Percentiles rank a stretch among this genome's conserved stretches.
These are phyloP conservation scores for Drosophila siamana DNA, from an alignment of 2,888 invertebrate species.

Conservation along the genomic window DNA sequence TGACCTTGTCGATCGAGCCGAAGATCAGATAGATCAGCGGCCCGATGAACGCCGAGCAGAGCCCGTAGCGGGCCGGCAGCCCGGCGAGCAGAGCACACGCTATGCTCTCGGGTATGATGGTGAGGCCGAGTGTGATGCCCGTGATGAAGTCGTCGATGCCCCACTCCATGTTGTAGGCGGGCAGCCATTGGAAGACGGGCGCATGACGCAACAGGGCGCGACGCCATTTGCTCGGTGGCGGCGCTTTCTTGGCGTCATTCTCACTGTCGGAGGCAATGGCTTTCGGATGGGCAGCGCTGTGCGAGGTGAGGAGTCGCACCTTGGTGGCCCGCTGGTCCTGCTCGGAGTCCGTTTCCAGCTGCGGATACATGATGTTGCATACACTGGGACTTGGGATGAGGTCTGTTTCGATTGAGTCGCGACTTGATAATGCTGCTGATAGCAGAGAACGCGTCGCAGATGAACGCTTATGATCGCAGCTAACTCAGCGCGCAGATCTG, in stretches of 20 bases:
- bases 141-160: constrained; percentile 93
- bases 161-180: constrained; percentile 78
- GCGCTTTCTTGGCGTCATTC: constrained; percentile 23
- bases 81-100: constrained; percentile 96
- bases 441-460: constrained; percentile 25
- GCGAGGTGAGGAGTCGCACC: constrained; percentile 43
- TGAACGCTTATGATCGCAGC: constrained; percentile 30
- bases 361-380: constrained; percentile 64
- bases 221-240: constrained; percentile 51
- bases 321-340: constrained; percentile 54
- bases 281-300: constrained; percentile 12
- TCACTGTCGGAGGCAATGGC: background rate
- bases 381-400: constrained; percentile 14
- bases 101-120: constrained; percentile 96
- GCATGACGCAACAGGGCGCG: constrained; percentile 59
- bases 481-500: constrained; percentile 34
- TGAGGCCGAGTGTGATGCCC: constrained; percentile 95
- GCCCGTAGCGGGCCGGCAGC: constrained; percentile 94
- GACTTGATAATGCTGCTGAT: constrained; percentile 54
- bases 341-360: constrained; percentile 50
- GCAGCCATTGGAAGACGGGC: constrained; percentile 83
- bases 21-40: constrained; percentile 94
- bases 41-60: constrained; percentile 96
- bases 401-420: constrained; percentile 48
- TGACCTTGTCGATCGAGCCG: constrained; percentile 92